phyloP scores from a whole-genome alignment of 2,113 vertebrate genomes.

The Abramis brama region DNA sequence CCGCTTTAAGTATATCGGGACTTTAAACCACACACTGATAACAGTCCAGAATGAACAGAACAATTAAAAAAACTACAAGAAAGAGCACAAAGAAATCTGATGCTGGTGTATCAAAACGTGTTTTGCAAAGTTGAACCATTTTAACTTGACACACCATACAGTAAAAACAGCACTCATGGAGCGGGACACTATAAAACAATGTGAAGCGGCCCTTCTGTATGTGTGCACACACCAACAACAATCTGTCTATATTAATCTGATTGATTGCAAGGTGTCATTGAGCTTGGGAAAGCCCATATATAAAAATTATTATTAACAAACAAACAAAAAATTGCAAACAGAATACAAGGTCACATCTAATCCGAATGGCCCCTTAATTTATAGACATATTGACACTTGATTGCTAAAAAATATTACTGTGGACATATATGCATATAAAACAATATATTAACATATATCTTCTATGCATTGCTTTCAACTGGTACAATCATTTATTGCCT shows the following conservation, averaged over 20 bases:
- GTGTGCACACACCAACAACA: neutral
- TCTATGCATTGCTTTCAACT: neutral
- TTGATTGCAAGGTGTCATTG: neutral
- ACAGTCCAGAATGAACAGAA: neutral
- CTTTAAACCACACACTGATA: neutral
- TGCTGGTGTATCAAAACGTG: too few species aligned
- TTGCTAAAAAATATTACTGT: neutral
- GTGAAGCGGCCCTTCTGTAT: neutral
- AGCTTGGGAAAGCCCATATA: neutral
- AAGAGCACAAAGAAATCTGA: neutral
- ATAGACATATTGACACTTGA: neutral
- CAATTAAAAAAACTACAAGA: neutral
- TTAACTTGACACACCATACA: neutral
- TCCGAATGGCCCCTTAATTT: neutral
- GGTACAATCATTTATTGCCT: neutral
- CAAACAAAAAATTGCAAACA: neutral
- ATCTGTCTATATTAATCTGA: neutral
- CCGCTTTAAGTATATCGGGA: too few species aligned
- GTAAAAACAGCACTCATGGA: neutral
- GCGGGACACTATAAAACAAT: neutral
- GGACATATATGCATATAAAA: neutral
- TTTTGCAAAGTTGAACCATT: neutral
- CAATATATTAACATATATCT: neutral
- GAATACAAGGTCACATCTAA: neutral
- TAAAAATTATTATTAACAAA: neutral